These are phyloP conservation scores for western clawed frog (Xenopus tropicalis) DNA, from an alignment of 2,113 vertebrate genomes.

Conservation along the genomic window DNA sequence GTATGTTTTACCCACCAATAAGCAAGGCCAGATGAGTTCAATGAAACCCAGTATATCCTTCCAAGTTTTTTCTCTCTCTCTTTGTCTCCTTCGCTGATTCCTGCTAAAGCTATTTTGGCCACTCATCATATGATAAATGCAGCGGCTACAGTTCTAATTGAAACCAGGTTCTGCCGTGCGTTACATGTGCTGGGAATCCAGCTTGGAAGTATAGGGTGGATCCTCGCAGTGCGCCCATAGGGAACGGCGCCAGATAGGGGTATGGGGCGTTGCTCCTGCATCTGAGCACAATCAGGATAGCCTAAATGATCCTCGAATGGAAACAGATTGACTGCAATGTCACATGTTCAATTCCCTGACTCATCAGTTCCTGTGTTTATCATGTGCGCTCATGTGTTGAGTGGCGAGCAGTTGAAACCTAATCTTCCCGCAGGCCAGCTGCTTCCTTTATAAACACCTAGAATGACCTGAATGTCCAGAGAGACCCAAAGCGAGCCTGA, in stretches of 20 bases:
- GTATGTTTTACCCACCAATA: no score
- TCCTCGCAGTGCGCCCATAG: no score
- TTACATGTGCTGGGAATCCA: conserved; percentile 7
- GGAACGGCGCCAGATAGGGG: no score
- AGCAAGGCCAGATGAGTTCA: no score
- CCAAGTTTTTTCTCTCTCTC: neutral
- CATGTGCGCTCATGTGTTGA: conserved; percentile 6
- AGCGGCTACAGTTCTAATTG: conserved; percentile 11
- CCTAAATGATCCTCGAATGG: no score
- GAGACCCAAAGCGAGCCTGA: no score
- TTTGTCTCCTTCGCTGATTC: conserved; percentile 1
- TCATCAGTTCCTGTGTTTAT: conserved; percentile 33
- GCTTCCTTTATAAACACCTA: conserved; percentile 12
- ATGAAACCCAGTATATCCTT: neutral
- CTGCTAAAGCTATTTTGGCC: conserved; percentile 8
- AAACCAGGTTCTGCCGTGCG: conserved; percentile 3
- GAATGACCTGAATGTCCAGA: no score
- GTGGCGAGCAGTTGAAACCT: conserved; percentile 14
- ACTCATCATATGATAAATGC: neutral
- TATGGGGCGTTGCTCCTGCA: no score
- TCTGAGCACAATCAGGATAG: no score
- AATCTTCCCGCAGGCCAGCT: conserved; percentile 15
- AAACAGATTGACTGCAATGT: neutral
- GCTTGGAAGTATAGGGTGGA: no score
- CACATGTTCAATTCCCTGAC: conserved; percentile 24